phyloP scores from a whole-genome alignment of 2,797 vertebrate genomes.

The Simalia tracyae region DNA sequence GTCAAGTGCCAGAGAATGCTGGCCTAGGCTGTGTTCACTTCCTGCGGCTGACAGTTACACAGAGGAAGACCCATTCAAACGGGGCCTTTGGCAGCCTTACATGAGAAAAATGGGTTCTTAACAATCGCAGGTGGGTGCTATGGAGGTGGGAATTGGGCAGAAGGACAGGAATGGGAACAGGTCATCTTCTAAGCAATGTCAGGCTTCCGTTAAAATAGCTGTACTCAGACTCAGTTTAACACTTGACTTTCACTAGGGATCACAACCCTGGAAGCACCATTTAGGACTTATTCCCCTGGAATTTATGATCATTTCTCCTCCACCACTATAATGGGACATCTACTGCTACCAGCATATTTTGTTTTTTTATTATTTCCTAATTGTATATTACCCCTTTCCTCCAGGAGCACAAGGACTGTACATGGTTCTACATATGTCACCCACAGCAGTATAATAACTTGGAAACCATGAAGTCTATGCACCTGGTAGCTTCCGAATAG shows the following conservation, averaged over 20 bases:
- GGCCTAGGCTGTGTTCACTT: conserved; percentile 29
- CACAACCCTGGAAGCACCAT: not conserved
- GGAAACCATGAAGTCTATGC: not conserved
- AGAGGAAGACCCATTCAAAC: conserved; percentile 9
- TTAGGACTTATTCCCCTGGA: too few species aligned
- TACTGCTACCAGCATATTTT: not conserved
- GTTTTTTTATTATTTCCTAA: not conserved
- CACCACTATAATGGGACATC: too few species aligned
- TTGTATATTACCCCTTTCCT: not conserved
- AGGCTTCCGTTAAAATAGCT: not conserved
- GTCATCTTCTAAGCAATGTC: not conserved
- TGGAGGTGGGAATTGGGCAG: not conserved
- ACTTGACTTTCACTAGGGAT: not conserved
- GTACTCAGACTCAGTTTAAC: not conserved
- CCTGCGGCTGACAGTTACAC: conserved; percentile 34
- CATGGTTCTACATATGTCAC: not conserved
- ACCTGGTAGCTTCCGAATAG: not conserved
- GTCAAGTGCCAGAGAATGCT: conserved; percentile 36
- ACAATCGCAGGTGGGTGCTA: conserved; percentile 19
- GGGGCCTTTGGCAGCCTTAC: conserved; percentile 26
- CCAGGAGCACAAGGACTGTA: not conserved
- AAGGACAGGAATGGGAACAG: conserved; percentile 18
- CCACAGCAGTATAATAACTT: not conserved
- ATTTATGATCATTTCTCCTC: too few species aligned
- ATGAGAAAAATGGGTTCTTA: conserved; percentile 28